A percentile compares a stretch with the other conserved stretches of the same genome.
phyloP scores from a whole-genome alignment of 2,113 vertebrate genomes.

The Sardina pilchardus region DNA sequence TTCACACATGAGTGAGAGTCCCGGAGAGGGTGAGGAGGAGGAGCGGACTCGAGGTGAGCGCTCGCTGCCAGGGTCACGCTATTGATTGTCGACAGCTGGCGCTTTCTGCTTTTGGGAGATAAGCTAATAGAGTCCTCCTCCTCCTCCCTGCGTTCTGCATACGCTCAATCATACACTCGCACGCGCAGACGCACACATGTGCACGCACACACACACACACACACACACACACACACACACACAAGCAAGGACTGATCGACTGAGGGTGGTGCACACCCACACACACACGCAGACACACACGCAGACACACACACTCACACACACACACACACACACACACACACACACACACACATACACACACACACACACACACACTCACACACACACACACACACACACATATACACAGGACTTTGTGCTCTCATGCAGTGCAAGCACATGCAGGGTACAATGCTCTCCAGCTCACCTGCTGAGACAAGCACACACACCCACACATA shows the following conservation, averaged over 20 bases:
- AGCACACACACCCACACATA: background rate
- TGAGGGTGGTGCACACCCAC: background rate
- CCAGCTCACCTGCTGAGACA: background rate
- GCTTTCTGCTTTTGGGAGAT: constrained; percentile 49
- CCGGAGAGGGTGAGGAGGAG: background rate
- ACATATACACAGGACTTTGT: constrained; percentile 27
- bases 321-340: background rate
- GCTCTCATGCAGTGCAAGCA: background rate
- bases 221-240: background rate
- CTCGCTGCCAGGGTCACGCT: constrained; percentile 38
- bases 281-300: background rate
- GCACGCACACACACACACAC: background rate
- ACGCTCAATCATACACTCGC: background rate
- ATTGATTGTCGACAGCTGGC: constrained; percentile 47
- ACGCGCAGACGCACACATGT: background rate
- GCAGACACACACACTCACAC: background rate
- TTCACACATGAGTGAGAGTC: constrained; percentile 39
- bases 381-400: constrained; percentile 44
- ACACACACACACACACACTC: background rate
- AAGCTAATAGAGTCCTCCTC: constrained; percentile 43
- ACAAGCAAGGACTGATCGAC: background rate
- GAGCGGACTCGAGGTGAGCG: constrained; percentile 36
- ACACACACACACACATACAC: background rate
- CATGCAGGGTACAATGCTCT: background rate
- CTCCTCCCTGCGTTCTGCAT: background rate